Evolutionary conservation across 2,113 vertebrate genomes (phyloP).

Genomic region (Abramis brama): DNA sequence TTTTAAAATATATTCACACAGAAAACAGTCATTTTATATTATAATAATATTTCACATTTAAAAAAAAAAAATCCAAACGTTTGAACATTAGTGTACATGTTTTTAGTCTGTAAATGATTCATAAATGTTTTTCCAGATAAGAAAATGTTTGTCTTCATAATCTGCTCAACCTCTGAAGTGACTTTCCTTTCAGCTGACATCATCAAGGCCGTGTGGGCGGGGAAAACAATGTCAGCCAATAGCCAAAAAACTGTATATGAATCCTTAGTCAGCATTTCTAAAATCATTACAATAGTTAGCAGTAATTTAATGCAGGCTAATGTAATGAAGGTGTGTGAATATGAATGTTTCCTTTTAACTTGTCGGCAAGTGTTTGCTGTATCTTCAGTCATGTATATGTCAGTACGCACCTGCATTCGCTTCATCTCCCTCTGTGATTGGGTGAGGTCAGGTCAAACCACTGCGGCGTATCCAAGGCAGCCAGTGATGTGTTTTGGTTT

Average conservation of each 20-base stretch:
- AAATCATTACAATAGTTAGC: not conserved
- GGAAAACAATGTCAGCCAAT: not conserved
- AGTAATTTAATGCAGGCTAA: not conserved
- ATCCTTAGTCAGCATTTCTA: not conserved
- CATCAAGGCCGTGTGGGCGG: not conserved
- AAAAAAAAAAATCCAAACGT: no score
- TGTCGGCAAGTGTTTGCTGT: not conserved
- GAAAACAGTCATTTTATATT: not conserved
- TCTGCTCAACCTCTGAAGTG: not conserved
- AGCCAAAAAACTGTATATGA: not conserved
- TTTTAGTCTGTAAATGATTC: no score
- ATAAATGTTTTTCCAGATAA: not conserved
- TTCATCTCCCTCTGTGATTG: not conserved
- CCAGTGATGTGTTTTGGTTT: not conserved
- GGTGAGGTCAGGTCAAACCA: not conserved
- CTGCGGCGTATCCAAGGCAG: not conserved
- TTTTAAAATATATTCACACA: not conserved
- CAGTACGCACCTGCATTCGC: not conserved
- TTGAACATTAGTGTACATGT: no score
- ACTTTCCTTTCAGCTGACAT: not conserved
- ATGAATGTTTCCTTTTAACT: not conserved
- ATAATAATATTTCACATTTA: not conserved
- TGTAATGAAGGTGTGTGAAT: not conserved
- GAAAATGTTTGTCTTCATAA: not conserved
- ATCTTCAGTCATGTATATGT: not conserved